phyloP scores from a whole-genome alignment of 2,888 invertebrate genomes.

The Anaspis maculata region DNA sequence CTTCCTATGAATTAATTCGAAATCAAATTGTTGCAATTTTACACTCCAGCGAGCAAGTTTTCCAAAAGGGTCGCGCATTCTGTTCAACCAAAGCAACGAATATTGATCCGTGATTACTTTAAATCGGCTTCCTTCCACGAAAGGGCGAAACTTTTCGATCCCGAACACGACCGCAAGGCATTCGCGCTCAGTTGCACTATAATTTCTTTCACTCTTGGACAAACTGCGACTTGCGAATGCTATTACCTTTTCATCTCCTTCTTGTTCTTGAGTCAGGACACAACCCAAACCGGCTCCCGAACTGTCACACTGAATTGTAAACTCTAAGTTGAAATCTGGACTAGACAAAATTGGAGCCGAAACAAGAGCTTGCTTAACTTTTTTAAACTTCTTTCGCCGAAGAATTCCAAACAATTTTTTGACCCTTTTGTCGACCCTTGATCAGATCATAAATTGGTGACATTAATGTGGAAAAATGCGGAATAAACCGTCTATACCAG shows the following conservation, averaged over 20 bases:
- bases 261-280: conserved; percentile 17
- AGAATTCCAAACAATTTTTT: conserved; percentile 16
- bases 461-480: conserved; percentile 20
- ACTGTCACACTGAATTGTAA: conserved; percentile 24
- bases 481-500: conserved; percentile 24
- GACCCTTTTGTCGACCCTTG: conserved; percentile 17
- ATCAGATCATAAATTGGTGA: conserved; percentile 20
- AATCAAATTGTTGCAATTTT: conserved; percentile 14
- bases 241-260: conserved; percentile 4
- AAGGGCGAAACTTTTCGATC: conserved; percentile 23
- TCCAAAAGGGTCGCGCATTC: conserved; percentile 18
- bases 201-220: conserved; percentile 18
- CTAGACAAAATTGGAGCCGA: conserved; percentile 18
- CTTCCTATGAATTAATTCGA: conserved; percentile 17
- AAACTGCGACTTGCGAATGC: conserved; percentile 2
- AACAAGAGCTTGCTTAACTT: conserved; percentile 19
- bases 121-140: conserved; percentile 19
- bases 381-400: conserved; percentile 19
- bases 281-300: conserved; percentile 8
- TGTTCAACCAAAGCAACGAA: conserved; percentile 18
- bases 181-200: conserved; percentile 22
- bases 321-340: conserved; percentile 21
- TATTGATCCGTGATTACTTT: conserved; percentile 22
- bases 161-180: conserved; percentile 20
- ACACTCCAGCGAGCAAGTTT: conserved; percentile 20